Evolutionary conservation across 2,113 vertebrate species (phyloP).

Genomic region (Sitta europaea): DNA sequence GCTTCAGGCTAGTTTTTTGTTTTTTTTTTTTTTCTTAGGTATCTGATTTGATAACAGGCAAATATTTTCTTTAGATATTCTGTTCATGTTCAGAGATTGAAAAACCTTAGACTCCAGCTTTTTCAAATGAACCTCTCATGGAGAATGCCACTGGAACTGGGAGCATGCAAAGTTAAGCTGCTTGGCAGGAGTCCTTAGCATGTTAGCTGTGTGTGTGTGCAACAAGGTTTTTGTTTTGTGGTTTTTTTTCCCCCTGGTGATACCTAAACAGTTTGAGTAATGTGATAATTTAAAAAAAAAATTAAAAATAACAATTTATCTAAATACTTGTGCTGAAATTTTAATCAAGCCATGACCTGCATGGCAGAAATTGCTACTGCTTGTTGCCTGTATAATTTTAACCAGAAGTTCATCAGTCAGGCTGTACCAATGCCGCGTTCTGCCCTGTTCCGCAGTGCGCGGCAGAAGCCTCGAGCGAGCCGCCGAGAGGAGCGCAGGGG

Average conservation of each 20-base stretch:
- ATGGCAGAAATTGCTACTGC: neutral
- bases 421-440: neutral
- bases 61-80: neutral
- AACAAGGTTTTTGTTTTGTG: neutral
- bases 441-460: constrained; percentile 63
- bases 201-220: neutral
- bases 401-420: neutral
- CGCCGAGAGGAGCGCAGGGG: constrained; percentile 78
- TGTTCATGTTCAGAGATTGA: neutral
- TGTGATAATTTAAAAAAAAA: neutral
- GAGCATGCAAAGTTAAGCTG: neutral
- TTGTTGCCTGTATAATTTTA: neutral
- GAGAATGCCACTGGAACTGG: neutral
- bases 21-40: neutral
- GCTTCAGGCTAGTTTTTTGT: neutral
- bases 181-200: neutral
- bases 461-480: constrained; percentile 75
- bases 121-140: neutral
- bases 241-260: neutral
- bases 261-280: neutral
- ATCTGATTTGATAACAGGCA: neutral
- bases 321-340: neutral
- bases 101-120: neutral
- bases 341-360: neutral
- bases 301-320: neutral